These are phyloP conservation scores for Drosophila navojoa DNA, from an alignment of 1,140 invertebrate genomes.

Conservation along the genomic window DNA sequence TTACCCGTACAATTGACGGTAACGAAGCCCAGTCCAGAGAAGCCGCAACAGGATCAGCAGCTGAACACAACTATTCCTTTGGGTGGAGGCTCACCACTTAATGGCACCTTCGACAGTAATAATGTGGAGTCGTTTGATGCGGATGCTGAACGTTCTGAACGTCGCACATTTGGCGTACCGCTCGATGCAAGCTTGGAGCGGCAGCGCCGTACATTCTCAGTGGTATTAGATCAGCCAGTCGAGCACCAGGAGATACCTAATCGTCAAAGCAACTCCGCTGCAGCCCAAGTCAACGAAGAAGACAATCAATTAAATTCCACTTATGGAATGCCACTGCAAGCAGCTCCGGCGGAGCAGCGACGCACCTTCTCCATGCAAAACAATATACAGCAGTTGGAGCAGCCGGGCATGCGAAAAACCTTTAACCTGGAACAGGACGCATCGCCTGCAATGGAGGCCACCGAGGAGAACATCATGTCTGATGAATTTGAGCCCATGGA, in stretches of 20 bases:
- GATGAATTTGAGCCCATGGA: conserved; percentile 64
- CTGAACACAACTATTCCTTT: conserved; percentile 32
- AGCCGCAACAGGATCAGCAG: conserved; percentile 1
- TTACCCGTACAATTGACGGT: conserved; percentile 40
- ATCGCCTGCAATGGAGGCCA: conserved; percentile 52
- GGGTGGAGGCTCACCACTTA: conserved; percentile 6
- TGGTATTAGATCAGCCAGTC: conserved; percentile 3
- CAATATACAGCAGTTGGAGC: neutral
- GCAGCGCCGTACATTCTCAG: conserved; percentile 43
- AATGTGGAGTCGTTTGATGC: neutral
- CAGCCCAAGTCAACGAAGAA: neutral
- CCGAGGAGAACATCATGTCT: conserved; percentile 39
- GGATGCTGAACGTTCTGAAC: neutral
- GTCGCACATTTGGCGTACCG: conserved; percentile 31
- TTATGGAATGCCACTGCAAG: conserved; percentile 18
- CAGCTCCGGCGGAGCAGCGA: neutral
- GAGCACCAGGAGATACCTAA: neutral
- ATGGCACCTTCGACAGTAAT: conserved; percentile 53
- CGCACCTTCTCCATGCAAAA: conserved; percentile 4
- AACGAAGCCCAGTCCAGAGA: conserved; percentile 48
- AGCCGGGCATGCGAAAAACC: conserved; percentile 28
- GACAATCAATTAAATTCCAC: conserved; percentile 5
- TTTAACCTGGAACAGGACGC: conserved; percentile 32
- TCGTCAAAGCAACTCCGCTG: neutral
- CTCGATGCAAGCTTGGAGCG: neutral